A percentile compares a stretch with the other conserved stretches of the same genome.
phyloP scores from a whole-genome alignment of 2,797 vertebrate species.

The Trachurus trachurus region DNA sequence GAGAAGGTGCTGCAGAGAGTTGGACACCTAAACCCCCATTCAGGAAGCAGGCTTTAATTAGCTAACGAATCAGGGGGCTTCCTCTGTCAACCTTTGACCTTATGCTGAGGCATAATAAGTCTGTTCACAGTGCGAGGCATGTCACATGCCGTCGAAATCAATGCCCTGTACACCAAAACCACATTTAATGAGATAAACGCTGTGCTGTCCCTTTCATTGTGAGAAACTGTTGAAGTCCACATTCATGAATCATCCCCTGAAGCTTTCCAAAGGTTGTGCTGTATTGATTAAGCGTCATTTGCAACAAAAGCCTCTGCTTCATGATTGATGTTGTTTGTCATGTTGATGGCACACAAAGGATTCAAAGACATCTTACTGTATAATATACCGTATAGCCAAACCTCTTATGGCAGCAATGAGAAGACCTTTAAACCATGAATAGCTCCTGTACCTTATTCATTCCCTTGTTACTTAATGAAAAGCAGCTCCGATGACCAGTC shows the following conservation, averaged over 20 bases:
- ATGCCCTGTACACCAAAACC: slow-evolving; percentile 45
- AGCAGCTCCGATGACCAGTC: not conserved
- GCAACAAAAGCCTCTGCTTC: slow-evolving; percentile 15
- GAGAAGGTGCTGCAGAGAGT: slow-evolving; percentile 50
- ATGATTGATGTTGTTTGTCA: slow-evolving; percentile 44
- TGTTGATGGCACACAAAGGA: slow-evolving; percentile 14
- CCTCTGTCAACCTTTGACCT: slow-evolving; percentile 72
- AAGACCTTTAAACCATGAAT: slow-evolving; percentile 7
- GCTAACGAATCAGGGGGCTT: slow-evolving; percentile 72
- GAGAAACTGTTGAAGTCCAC: slow-evolving; percentile 21
- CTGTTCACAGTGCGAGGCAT: slow-evolving; percentile 46
- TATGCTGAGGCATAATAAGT: slow-evolving; percentile 56
- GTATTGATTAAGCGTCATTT: slow-evolving; percentile 52
- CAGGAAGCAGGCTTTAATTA: slow-evolving; percentile 76
- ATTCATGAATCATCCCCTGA: slow-evolving; percentile 50
- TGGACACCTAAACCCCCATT: slow-evolving; percentile 55
- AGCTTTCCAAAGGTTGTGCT: slow-evolving; percentile 29
- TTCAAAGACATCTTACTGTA: not conserved
- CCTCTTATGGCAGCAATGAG: not conserved
- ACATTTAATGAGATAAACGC: slow-evolving; percentile 70
- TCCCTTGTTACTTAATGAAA: not conserved
- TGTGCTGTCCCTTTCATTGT: slow-evolving; percentile 36
- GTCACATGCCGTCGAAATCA: slow-evolving; percentile 67
- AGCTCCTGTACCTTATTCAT: not conserved
- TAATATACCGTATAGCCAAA: slow-evolving; percentile 29